Evolutionary conservation across 2,797 vertebrate species (phyloP), one percentile per base, ranked within the genome.

Genomic region (Acestrorhynchus altus): DNA sequence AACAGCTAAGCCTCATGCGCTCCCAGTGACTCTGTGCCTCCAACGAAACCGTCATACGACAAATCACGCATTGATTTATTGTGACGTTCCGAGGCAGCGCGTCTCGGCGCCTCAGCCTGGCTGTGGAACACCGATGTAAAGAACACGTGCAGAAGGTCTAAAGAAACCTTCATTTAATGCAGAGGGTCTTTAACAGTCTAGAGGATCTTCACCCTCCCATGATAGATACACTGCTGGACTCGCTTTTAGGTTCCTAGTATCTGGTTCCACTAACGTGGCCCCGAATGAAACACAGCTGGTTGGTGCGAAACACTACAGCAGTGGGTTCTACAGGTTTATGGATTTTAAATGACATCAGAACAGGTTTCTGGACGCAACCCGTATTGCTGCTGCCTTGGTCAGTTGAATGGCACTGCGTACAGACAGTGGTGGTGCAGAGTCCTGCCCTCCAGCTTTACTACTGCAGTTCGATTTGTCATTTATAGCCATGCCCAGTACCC

Each of bases 41-140:
- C 51, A 35, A 22, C n/a, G 64, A 22, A 51, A 12, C 16, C 16
- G n/a, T 51, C 65, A 51, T 47, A 7, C 24, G 28, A 20, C 65
- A 68, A 68, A 49, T 42, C 18, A 20, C 42, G 35, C 20, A 54
- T 74, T 69, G 54, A 28, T 71, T 49, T 54, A 64, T 76, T 56
- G 59, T 20, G 54, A 72, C 24, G 40, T 60, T 60, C 28, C 4
- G 57, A 70, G 57, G 46, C 44, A 51, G 75, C 11, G 51, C 51
- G 75, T 61, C 63, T 22, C 52, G 51, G 61, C 60, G 42, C 22
- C 65, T 76, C 28, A 44, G 74, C 44, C 57, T 40, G 20, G 65
- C n/a, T 42, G 54, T 13, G 51, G 44, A 42, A 54, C 35, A 42
- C 28, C 57, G 52, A 51, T 54, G 42, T n/a, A n/a, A n/a, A n/a